Conservation (phyloP, 2,888 invertebrate species). For the Pachycephus smyrnensis region DNA sequence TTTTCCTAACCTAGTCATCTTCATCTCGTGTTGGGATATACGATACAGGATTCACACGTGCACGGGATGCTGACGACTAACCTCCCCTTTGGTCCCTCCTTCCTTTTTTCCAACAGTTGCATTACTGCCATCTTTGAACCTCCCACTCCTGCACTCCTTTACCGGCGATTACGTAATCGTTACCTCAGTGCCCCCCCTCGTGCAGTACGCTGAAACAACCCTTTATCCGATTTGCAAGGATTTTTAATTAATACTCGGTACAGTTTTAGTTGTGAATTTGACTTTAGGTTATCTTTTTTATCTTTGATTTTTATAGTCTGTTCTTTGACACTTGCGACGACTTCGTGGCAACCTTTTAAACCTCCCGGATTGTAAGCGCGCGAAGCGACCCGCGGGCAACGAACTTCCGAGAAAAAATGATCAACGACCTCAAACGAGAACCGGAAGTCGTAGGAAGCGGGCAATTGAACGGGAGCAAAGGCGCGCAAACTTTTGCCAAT, state of each 20-base stretch:
- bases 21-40: neutral
- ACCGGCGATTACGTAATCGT: neutral
- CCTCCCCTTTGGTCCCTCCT: neutral
- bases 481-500: neutral
- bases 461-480: constrained; percentile 43
- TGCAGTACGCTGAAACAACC: neutral
- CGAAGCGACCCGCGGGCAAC: constrained; percentile 32
- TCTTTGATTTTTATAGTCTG: neutral
- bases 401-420: constrained; percentile 56
- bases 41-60: neutral
- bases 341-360: neutral
- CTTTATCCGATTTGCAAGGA: neutral
- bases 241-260: neutral
- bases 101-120: neutral
- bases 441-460: constrained; percentile 61
- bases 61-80: neutral
- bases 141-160: neutral
- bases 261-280: neutral
- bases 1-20: neutral
- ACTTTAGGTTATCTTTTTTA: neutral
- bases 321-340: neutral
- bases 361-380: neutral
- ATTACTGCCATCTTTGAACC: neutral
- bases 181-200: neutral
- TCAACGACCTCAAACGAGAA: constrained; percentile 48